Base-by-base conservation (phyloP, 2,113 vertebrate genomes). In the Sinocyclocheilus maitianheensis region DNA sequence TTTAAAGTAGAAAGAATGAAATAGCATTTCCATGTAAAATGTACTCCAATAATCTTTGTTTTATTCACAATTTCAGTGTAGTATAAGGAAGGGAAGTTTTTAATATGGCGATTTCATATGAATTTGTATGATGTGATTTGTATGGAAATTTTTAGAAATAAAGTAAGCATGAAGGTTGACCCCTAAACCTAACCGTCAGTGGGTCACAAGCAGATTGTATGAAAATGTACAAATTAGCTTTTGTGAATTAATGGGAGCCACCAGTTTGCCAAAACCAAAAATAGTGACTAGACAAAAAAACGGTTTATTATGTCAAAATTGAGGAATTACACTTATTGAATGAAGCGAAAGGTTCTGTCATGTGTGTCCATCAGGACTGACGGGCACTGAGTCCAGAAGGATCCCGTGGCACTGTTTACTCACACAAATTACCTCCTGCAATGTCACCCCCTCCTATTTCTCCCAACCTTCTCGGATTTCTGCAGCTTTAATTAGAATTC, bases 401-500 rank as follows among this genome's bases (percentile, higher is more conserved):
- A 90, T 88, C 88, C 79, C 60, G 82, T 86, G 26, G 84, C 88
- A 90, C 89, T 93, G 91, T 93, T 93, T 92, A 91, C 90, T 85
- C 87, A 48, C 74, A 18, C 87, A 93, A 90, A 92, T 91, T 90
- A 89, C 87, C 88, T 91, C 91, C 90, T 84, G 81, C 92, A 93
- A 92, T 91, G 91, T 93, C 93, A 93, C 92, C 92, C 93, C 85
- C 65, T 60, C 60, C n/a, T 5, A 16, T 72, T 51, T 51, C 30
- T 62, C 65, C 67, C 76, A 37, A 37, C 62, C 82, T 75, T 69
- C 40, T 79, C 62, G 72, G 46, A 76, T 71, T 77, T 53, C 72
- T 88, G 83, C 48, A 80, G 81, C 77, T 91, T 90, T 93, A 93
- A 93, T 94, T 92, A 88, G 89, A 91, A 91, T 93, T 80, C 88